phyloP scores from a whole-genome alignment of 2,888 invertebrate species.

The Rhagonycha lutea region DNA sequence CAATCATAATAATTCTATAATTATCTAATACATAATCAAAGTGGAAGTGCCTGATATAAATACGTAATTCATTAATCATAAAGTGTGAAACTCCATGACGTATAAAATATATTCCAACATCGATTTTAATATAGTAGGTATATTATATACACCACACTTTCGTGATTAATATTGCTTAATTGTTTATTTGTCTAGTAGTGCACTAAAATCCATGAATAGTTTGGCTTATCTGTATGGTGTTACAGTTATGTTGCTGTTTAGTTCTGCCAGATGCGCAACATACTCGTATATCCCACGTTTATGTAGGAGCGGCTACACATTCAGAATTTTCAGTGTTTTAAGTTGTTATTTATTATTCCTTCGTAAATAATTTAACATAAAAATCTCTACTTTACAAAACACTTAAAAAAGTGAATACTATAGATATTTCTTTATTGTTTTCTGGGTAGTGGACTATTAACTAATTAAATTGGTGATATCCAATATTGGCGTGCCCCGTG shows the following conservation, averaged over 20 bases:
- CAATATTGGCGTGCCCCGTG: no score
- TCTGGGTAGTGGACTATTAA: no score
- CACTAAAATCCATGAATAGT: constrained; percentile 3
- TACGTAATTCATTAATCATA: no score
- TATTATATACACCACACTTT: no score
- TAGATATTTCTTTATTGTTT: no score
- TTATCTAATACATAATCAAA: no score
- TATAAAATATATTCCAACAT: not conserved
- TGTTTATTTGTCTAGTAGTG: constrained; percentile 38
- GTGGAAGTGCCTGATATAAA: no score
- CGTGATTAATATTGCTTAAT: constrained; percentile 37
- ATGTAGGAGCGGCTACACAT: constrained; percentile 16
- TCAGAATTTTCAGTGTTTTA: not conserved
- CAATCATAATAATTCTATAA: no score
- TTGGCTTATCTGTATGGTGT: constrained; percentile 9
- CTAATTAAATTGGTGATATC: no score
- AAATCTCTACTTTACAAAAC: no score
- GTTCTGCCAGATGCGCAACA: constrained; percentile 12
- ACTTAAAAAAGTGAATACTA: no score
- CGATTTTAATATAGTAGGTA: no score
- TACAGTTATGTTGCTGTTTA: constrained; percentile 9
- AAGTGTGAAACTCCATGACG: not conserved
- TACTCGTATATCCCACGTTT: constrained; percentile 19
- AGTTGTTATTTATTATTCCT: not conserved
- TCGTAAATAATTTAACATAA: not conserved